Base-by-base conservation (phyloP, 2,888 invertebrate species). In the Siphlonurus alternatus region DNA sequence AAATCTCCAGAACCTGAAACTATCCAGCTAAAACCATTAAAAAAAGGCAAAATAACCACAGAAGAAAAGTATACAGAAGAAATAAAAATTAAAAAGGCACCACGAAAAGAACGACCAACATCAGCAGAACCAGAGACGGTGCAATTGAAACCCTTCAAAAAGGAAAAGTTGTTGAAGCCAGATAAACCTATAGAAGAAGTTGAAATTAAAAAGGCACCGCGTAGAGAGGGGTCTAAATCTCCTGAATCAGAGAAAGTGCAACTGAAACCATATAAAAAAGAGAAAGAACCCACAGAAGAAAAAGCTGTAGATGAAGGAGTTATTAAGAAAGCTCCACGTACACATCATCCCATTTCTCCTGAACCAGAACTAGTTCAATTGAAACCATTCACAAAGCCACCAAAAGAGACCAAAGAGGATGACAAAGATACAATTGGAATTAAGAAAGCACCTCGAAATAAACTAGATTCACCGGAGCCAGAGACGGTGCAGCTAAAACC, bases 331-430 rank as follows among this genome's bases (percentile, higher is more conserved):
- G 15, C 51, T n/a, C 22, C 64, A 20, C 24, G 53, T 19, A 61
- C 61, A n/a, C n/a, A 5, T 61, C 56, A 61, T 18, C 18, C n/a
- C 2, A 51, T 7, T 2, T 23, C 53, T 23, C 59, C 53, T n/a
- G 72, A 74, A 61, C 74, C 74, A 51, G 73, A 74, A 68, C 73
- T 74, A 25, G 72, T 75, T 0, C 71, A 70, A 65, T 72, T 76
- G 2, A 74, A 74, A 66, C 77, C 78, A 0, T 71, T 77, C 66
- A 74, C 67, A 67, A 78, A 73, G 10, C 74, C 71, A 67, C 72
- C 69, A 70, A 69, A n/a, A 22, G 18, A 22, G 69, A 67, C 71
- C 7, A 71, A 62, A 69, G 53, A 71, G 65, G 67, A 69, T 64
- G 56, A 23, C 24, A 65, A 59, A 15, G 62, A 65, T n/a, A 59